Evolutionary conservation across 2,797 vertebrate genomes (phyloP).

Genomic region (Pantherophis vulpinus): DNA sequence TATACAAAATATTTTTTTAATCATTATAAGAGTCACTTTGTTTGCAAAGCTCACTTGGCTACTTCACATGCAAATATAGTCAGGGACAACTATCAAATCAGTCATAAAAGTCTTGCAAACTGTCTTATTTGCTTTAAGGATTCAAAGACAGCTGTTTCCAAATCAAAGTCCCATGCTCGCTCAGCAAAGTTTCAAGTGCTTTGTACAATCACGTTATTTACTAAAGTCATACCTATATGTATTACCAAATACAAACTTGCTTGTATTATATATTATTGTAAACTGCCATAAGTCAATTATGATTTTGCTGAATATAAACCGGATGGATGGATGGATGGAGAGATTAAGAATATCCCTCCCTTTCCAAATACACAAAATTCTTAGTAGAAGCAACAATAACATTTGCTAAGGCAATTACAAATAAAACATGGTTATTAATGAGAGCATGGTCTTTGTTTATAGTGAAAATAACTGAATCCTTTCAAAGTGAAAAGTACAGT

Average conservation of each 20-base stretch:
- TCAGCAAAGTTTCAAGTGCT: neutral
- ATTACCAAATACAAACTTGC: neutral
- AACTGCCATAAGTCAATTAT: neutral
- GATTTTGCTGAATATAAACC: neutral
- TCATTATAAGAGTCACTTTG: neutral
- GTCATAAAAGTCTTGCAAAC: neutral
- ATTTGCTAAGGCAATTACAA: neutral
- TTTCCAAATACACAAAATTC: neutral
- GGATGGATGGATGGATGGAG: neutral
- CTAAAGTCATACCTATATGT: neutral
- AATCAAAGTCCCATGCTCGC: neutral
- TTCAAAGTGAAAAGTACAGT: neutral
- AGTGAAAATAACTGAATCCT: neutral
- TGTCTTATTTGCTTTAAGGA: neutral
- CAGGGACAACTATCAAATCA: neutral
- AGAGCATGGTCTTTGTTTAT: neutral
- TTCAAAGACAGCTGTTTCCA: neutral
- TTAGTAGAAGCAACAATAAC: neutral
- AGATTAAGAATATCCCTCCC: neutral
- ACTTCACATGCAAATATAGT: neutral
- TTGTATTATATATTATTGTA: neutral
- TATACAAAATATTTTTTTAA: neutral
- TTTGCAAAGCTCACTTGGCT: neutral
- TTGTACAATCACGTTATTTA: neutral
- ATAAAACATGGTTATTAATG: slow-evolving; percentile 1